Base-by-base conservation (phyloP, 2,888 invertebrate genomes). In the Lochmaea capreae region DNA sequence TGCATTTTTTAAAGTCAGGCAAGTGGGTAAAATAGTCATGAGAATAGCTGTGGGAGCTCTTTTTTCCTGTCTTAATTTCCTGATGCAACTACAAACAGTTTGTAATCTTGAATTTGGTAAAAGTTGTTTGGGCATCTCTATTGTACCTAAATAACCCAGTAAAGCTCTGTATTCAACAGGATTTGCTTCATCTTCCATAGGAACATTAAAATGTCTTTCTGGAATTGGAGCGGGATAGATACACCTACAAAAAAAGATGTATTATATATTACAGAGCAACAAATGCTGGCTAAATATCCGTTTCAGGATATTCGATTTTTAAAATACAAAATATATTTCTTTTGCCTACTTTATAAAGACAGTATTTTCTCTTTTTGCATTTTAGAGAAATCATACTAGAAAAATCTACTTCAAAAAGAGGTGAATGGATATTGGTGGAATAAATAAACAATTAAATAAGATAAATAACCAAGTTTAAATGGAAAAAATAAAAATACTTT, bases 101-200 rank as follows among this genome's bases (percentile, higher is more conserved):
- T 93, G 91, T 79, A 94, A 87, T 71, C 96, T 92, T 14, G 94
- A 92, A 57, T 93, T 93, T 62, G 92, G 91, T 67, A 93, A 89
- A 59, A 95, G 89, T 79, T 95, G 93, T 85, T 94, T 93, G 0
- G 98, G 97, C 89, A 98, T 97, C 88, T 98, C 98, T 77, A 98
- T 97, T 1, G 98, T 97, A 26, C 98, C 98, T 65, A 98, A 89
- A 87, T 98, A 98, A 1, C 97, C 97, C 1, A 98, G 96, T 2
- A 98, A 92, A 0, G 95, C 95, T 79, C 94, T 92, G 83, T 94
- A 94, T 76, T 94, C 94, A 10, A 94, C 89, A 0, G 92, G 89
- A 85, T 89, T 87, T 43, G 83, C 85, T 83, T 89, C 73, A 86
- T 89, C 85, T 71, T 86, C 86, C 78, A 84, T 80, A 4, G 84